Conservation (phyloP, 2,113 vertebrate species). For the Helogale parvula region DNA sequence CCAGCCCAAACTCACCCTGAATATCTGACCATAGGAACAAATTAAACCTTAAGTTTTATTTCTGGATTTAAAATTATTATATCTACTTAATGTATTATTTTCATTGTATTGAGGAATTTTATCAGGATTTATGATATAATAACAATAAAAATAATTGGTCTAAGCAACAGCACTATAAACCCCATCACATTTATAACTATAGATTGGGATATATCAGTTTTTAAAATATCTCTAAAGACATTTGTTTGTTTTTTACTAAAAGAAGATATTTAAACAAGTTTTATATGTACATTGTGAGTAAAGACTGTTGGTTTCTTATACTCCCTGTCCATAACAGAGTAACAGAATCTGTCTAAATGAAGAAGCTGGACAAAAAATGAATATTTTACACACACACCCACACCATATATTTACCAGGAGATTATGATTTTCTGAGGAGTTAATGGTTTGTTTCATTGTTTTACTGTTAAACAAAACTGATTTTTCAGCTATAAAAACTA, state of each 20-base stretch:
- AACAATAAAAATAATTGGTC: neutral
- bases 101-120: neutral
- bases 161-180: neutral
- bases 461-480: slow-evolving; percentile 58
- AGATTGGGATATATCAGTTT: neutral
- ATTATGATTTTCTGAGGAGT: neutral
- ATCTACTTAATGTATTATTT: neutral
- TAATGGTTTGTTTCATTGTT: slow-evolving; percentile 66
- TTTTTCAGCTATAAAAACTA: slow-evolving; percentile 54
- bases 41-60: neutral
- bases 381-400: neutral
- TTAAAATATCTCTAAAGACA: neutral
- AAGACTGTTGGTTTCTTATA: neutral
- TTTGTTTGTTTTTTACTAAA: neutral
- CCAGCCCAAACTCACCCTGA: neutral
- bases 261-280: neutral
- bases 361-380: slow-evolving; percentile 37
- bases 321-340: neutral
- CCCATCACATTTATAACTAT: neutral
- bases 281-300: neutral
- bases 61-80: neutral
- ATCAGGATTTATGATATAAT: neutral
- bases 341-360: neutral
- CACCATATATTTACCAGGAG: neutral
- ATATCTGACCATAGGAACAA: slow-evolving; percentile 4